phyloP scores from a whole-genome alignment of 2,888 invertebrate genomes.

The Scaeva pyrastri region DNA sequence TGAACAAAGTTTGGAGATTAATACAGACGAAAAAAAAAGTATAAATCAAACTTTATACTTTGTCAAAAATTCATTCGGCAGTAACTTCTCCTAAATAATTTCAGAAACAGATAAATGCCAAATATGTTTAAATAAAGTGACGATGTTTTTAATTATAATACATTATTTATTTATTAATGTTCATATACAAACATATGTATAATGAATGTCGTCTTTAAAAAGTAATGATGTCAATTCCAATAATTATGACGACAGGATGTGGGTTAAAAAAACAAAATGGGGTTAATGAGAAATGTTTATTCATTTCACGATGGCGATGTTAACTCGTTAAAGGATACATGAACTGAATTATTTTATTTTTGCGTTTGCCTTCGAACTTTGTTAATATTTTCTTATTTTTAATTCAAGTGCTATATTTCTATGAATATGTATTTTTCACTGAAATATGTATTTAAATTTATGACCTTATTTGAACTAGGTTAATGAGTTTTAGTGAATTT shows the following conservation, averaged over 20 bases:
- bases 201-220: background rate
- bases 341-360: no score
- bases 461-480: background rate
- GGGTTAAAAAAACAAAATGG: background rate
- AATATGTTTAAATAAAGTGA: no score
- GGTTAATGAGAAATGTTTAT: conserved; percentile 3
- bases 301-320: background rate
- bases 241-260: background rate
- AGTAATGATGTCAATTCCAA: background rate
- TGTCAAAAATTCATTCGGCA: no score
- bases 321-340: background rate
- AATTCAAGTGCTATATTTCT: background rate
- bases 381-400: background rate
- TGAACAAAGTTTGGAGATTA: no score
- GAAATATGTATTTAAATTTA: background rate
- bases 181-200: no score
- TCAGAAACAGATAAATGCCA: no score
- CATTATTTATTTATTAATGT: no score
- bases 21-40: no score
- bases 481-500: no score
- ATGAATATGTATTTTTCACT: background rate
- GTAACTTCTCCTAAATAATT: no score
- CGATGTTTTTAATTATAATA: no score
- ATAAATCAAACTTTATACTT: no score
- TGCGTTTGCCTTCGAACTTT: background rate